Base-by-base conservation (phyloP, 2,797 vertebrate species). In the Chrosomus eos region DNA sequence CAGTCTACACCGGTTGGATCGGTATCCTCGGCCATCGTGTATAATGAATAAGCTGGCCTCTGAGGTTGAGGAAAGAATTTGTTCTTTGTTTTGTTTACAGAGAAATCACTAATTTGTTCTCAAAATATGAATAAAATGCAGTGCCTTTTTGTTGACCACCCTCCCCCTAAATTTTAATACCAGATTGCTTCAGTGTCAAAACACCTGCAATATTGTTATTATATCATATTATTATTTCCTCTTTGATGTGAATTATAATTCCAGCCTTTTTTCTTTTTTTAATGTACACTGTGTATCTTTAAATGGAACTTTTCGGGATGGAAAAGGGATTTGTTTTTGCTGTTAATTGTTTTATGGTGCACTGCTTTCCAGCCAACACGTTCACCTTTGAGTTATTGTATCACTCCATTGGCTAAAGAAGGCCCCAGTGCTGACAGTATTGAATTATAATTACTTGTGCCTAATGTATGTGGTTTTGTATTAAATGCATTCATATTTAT, bases 221-320 rank as follows among this genome's bases (percentile, higher is more conserved):
- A 38, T 86, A 72, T 79, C 18, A 45, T 70, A 60, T 53, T 53
- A 74, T 55, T 80, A 51, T 76, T 84, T 70, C 74, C 71, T 78
- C 40, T 76, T 82, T 84, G 86, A 82, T 81, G 55, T 82, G 71
- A 82, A 78, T 85, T 83, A 81, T 40, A 73, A 85, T 85, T 86
- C 84, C 68, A 76, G 58, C 19, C 36, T 72, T 82, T 86, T 71
- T 36, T 80, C 82, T 68, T 60, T 76, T 38, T 73, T 28, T n/a
- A 71, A 86, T 85, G 45, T 83, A 82, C 86, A 90, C 84, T 87
- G 87, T 90, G 84, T 84, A 88, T 88, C 33, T 89, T 87, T 72
- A 81, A 68, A 84, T 83, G 21, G 70, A 74, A 70, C 79, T 79
- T 86, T 36, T 81, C 71, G 72, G 76, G 82, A 88, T 85, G 31